Evolutionary conservation across 2,113 vertebrate genomes (phyloP).

Genomic region (Mirounga angustirostris): DNA sequence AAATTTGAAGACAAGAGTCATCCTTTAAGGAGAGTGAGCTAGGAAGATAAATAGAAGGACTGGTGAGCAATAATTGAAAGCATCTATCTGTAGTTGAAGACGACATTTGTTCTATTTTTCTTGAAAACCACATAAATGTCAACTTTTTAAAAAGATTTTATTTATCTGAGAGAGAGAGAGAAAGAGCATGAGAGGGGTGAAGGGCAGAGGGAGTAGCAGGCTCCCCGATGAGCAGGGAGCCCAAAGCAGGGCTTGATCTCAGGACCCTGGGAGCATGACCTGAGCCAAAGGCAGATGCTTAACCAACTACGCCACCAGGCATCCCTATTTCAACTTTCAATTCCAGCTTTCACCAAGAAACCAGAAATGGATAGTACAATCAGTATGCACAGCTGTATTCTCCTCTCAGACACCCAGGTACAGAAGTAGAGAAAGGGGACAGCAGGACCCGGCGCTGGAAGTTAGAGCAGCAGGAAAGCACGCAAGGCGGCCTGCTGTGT

Average conservation of each 20-base stretch:
- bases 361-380: neutral
- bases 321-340: neutral
- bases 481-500: neutral
- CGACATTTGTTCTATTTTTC: neutral
- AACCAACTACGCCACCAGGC: neutral
- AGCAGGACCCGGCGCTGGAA: neutral
- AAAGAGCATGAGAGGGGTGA: neutral
- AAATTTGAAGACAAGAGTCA: neutral
- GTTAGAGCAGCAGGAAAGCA: accelerated
- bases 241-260: neutral
- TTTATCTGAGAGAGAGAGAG: neutral
- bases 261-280: neutral
- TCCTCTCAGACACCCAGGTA: neutral
- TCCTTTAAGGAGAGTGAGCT: neutral
- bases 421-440: neutral
- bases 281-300: neutral
- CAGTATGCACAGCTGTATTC: neutral
- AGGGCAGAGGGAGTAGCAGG: neutral
- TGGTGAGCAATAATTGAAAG: neutral
- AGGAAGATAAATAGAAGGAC: neutral
- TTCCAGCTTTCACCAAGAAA: neutral
- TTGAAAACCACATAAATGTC: neutral
- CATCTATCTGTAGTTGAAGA: neutral
- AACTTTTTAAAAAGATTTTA: neutral
- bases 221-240: neutral